Evolutionary conservation across 2,797 vertebrate genomes (phyloP).

Genomic region (Gadopsis marmoratus): DNA sequence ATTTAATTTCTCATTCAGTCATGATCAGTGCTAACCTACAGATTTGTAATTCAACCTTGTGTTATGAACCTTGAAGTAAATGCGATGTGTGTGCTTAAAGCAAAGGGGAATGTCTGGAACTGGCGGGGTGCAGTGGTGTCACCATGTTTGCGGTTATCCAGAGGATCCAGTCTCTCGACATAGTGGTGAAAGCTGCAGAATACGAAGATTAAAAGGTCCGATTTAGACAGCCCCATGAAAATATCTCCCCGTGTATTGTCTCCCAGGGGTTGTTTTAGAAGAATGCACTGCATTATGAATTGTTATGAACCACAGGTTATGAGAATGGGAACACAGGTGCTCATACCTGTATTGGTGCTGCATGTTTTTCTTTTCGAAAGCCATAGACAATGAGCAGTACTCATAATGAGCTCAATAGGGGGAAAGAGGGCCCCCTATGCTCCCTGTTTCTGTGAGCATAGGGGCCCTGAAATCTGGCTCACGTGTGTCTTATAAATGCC

Average conservation of each 20-base stretch:
- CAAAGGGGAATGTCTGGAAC: not conserved
- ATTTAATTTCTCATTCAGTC: not conserved
- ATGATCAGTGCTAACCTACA: not conserved
- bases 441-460: conserved; percentile 9
- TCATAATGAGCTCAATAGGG: conserved; percentile 29
- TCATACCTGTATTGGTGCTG: conserved; percentile 49
- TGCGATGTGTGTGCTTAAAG: not conserved
- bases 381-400: conserved; percentile 18
- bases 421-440: not conserved
- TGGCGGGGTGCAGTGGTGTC: not conserved
- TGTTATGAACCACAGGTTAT: not conserved
- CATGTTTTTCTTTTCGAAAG: conserved; percentile 42
- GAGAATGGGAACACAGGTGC: conserved; percentile 56
- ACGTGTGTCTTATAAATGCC: conserved; percentile 59
- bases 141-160: conserved; percentile 11
- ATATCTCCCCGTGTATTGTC: not conserved
- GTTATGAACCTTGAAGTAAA: not conserved
- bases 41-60: not conserved
- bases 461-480: conserved; percentile 54
- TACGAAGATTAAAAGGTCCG: not conserved
- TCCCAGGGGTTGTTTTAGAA: conserved; percentile 16
- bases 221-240: conserved; percentile 28
- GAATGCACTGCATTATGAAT: conserved; percentile 3
- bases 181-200: not conserved
- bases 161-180: too few relatives aligned